Evolutionary conservation across 2,797 vertebrate species (phyloP).

Genomic region (Myiotriccus ornatus): DNA sequence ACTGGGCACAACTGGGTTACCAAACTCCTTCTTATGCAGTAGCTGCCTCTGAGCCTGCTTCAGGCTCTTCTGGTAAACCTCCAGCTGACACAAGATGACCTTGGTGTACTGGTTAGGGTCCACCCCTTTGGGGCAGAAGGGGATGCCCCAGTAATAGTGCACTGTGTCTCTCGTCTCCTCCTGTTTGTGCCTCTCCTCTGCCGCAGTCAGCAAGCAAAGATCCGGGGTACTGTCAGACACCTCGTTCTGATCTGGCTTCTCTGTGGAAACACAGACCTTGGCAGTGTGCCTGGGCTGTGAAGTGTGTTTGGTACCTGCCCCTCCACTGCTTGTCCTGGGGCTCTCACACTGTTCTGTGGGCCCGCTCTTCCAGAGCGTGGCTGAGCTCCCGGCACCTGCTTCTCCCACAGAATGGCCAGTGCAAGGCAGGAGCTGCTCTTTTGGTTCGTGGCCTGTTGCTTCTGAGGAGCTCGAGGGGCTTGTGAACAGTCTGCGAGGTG

Average conservation of each 20-base stretch:
- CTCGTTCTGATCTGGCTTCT: conserved; percentile 27
- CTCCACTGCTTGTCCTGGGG: background rate
- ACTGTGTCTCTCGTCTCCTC: conserved; percentile 72
- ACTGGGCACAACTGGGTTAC: conserved; percentile 81
- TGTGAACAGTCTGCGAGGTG: conserved; percentile 73
- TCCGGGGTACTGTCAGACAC: background rate
- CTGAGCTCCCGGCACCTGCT: conserved; percentile 52
- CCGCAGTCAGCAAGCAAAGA: background rate
- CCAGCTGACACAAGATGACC: conserved; percentile 92
- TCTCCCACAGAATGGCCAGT: conserved; percentile 54
- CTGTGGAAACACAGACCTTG: conserved; percentile 28
- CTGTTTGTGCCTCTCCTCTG: conserved; percentile 53
- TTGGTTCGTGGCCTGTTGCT: conserved; percentile 47
- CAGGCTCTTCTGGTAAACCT: conserved; percentile 91
- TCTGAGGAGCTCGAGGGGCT: conserved; percentile 44
- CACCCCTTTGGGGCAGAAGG: conserved; percentile 91
- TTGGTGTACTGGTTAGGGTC: conserved; percentile 90
- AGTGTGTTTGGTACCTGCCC: conserved; percentile 44
- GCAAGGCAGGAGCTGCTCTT: conserved; percentile 63
- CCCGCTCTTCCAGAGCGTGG: background rate
- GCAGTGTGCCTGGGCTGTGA: conserved; percentile 3
- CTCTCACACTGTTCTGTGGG: background rate
- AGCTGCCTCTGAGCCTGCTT: conserved; percentile 88
- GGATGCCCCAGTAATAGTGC: conserved; percentile 95
- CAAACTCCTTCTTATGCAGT: conserved; percentile 87